Percentiles rank a stretch among this genome's conserved stretches.
Evolutionary conservation across 2,113 vertebrate species (phyloP).

Genomic region (Noctilio leporinus): DNA sequence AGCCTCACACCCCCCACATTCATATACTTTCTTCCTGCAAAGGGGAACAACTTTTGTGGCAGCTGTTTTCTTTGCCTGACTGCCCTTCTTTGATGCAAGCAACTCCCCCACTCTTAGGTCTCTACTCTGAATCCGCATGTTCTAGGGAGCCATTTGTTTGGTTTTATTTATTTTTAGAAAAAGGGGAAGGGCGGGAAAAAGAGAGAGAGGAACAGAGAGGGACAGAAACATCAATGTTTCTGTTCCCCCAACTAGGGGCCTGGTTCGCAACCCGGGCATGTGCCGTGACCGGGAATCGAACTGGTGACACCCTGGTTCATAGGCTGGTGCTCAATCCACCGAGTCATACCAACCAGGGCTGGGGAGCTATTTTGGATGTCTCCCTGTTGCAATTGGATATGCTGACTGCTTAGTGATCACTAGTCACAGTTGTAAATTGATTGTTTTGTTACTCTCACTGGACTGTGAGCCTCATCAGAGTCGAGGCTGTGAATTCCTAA

Average conservation of each 20-base stretch:
- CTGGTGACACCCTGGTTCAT: no score
- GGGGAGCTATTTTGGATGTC: neutral
- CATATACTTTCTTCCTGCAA: neutral
- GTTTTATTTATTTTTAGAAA: no score
- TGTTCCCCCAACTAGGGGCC: no score
- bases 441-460: neutral
- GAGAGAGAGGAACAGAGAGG: no score
- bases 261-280: no score
- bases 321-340: no score
- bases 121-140: neutral
- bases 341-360: no score
- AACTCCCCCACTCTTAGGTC: neutral
- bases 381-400: neutral
- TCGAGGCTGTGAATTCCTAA: neutral
- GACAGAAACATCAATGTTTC: no score
- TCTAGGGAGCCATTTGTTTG: neutral
- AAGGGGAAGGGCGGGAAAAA: no score
- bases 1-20: neutral
- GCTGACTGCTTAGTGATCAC: neutral
- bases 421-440: neutral
- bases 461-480: neutral
- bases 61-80: neutral
- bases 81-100: neutral
- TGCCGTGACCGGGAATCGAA: no score
- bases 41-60: neutral